Conservation (phyloP, 2,113 vertebrate genomes). For the Platysteira castanea region DNA sequence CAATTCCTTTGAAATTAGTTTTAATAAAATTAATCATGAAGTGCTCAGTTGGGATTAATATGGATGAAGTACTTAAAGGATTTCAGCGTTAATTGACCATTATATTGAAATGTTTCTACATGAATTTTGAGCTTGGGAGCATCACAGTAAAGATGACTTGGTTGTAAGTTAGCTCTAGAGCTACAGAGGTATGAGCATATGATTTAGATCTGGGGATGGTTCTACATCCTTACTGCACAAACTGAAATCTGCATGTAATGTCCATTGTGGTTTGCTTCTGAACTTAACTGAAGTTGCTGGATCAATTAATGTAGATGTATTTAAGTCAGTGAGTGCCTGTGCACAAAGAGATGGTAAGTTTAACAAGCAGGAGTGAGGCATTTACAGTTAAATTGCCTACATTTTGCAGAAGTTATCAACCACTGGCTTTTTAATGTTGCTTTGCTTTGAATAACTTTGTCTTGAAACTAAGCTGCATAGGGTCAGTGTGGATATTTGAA, state of each 20-base stretch:
- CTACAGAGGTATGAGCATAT: neutral
- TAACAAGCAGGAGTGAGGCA: neutral
- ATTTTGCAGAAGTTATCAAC: neutral
- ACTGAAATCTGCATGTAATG: neutral
- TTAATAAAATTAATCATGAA: neutral
- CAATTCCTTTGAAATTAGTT: neutral
- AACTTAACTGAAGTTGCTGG: neutral
- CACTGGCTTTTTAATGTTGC: neutral
- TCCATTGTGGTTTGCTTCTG: neutral
- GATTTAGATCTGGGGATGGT: neutral
- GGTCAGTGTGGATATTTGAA: neutral
- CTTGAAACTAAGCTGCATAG: neutral
- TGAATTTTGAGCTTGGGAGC: neutral
- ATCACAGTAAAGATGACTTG: neutral
- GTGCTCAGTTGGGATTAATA: neutral
- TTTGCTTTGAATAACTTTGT: neutral
- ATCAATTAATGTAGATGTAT: neutral
- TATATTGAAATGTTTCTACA: neutral
- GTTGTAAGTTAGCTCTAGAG: neutral
- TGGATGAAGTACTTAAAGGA: neutral
- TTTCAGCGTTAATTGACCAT: neutral
- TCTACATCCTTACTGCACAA: neutral
- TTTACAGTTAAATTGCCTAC: neutral
- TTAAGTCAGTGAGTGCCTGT: neutral
- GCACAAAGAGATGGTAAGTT: neutral